A percentile compares a stretch with the other conserved stretches of the same genome.
Evolutionary conservation across 2,797 vertebrate species (phyloP).

Genomic region (Peromyscus melanophrys): DNA sequence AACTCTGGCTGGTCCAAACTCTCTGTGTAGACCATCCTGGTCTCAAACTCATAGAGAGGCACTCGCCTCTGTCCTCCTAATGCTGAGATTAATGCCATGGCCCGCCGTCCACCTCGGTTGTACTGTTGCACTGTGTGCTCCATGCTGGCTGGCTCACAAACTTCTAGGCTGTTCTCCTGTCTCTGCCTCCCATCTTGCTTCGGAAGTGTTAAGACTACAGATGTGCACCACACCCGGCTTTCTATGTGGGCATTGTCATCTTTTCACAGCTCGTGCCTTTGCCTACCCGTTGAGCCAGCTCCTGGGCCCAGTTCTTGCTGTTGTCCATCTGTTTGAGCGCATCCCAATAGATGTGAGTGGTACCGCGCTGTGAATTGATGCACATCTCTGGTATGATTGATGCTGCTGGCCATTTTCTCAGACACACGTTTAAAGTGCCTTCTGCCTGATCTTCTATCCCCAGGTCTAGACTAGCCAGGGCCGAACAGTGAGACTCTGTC

Average conservation of each 20-base stretch:
- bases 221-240: not conserved
- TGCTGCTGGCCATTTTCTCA: not conserved
- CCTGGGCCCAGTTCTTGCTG: too few relatives aligned
- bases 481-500: not conserved
- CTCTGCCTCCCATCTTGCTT: not conserved
- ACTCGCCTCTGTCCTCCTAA: not conserved
- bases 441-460: not conserved
- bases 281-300: not conserved
- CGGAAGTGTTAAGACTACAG: not conserved
- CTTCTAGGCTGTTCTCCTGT: not conserved
- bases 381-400: not conserved
- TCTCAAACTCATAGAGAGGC: not conserved
- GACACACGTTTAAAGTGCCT: not conserved
- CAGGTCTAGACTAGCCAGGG: not conserved
- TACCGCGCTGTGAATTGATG: not conserved
- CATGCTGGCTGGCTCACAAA: not conserved
- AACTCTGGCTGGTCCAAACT: not conserved
- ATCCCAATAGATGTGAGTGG: not conserved
- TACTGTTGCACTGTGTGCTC: not conserved
- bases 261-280: not conserved
- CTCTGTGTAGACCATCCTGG: not conserved
- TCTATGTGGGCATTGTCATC: not conserved
- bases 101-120: too few relatives aligned
- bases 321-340: not conserved
- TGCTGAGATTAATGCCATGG: not conserved